Base-by-base conservation (phyloP, 2,888 invertebrate genomes). In the Temnothorax rugatulus region DNA sequence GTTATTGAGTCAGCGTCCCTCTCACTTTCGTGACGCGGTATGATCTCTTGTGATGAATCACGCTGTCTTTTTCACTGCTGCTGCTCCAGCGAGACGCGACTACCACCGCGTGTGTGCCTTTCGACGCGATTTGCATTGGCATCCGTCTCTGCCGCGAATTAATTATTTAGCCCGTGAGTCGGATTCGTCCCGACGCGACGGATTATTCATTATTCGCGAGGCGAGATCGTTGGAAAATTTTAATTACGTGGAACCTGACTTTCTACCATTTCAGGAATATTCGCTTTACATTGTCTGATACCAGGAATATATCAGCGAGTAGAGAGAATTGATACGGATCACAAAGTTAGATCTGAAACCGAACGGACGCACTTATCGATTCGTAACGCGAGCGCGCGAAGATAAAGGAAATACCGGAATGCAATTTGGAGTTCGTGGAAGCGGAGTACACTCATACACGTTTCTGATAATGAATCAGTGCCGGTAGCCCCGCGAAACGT, bases 381-480 rank as follows among this genome's bases (percentile, higher is more conserved):
- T 54, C 44, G 21, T 44, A n/a, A 25, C 29, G 18, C 34, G 44
- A 69, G 34, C 21, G 13, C 15, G 21, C 50, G n/a, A 29, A 71
- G 79, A 59, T 81, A 71, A 71, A 34, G 38, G 4, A 59, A 59
- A 41, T 81, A 47, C 4, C 34, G 47, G 4, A 71, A 71, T 7
- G 34, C 38, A 34, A 71, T 71, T 71, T 59, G 34, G 25, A 59
- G 41, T 81, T 50, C 18, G 81, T 47, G 29, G 57, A 73, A 74
- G 25, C 47, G 25, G 25, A 3, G 21, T 15, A 57, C 38, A 61
- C 21, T 90, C 90, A 84, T 84, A 54, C 85, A 64, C 83, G 87
- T 87, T 82, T 85, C 87, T 86, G 88, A 87, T 83, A 85, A 86
- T 88, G 90, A 90, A 82, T 90, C 89, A 90, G 82, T 82, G 47